Base-by-base conservation (phyloP, 2,113 vertebrate species). In the Clinocottus analis region DNA sequence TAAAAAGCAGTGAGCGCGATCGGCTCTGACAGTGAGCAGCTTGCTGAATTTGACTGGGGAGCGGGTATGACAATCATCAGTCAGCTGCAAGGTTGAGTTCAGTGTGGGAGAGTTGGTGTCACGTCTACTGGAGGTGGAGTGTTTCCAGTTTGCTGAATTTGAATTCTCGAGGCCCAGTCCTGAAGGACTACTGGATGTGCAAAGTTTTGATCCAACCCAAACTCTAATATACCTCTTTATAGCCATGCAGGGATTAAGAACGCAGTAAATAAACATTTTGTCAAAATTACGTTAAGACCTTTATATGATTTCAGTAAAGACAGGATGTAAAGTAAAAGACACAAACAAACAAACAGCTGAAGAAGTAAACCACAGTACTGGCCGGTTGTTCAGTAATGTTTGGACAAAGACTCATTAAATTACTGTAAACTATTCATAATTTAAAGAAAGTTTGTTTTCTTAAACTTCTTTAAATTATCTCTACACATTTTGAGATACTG, bases 31-130 rank as follows among this genome's bases (percentile, higher is more conserved):
- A 65, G 69, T 25, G 37, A 66, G 69, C 83, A 68, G 73, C 72
- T 82, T 78, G 76, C 85, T 85, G 78, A 73, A 84, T 84, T 60
- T 65, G 79, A 72, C 66, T 60, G 27, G 37, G 62, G 45, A 69
- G 55, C 5, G 37, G 58, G 23, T 56, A 29, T 35, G 76, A 72
- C 63, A 63, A 68, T 82, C 62, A 81, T 83, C 64, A 74, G 58
- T 82, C 74, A 60, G 41, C 75, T 19, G 49, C 19, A 19, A 49
- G 2, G 61, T 69, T 51, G 19, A 76, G 58, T 72, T 63, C 56
- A 39, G 16, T 71, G 17, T 16, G 13, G 7, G 25, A 4, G 21
- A 64, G 75, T 51, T 63, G n/a, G 25, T 39, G 25, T 77, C 9
- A 33, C 55, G n/a, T 74, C 12, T 63, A 43, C 39, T 59, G 23